Evolutionary conservation across 1,140 invertebrate genomes (phyloP), one percentile per base, ranked within the genome.

Genomic region (Chelonus insularis): DNA sequence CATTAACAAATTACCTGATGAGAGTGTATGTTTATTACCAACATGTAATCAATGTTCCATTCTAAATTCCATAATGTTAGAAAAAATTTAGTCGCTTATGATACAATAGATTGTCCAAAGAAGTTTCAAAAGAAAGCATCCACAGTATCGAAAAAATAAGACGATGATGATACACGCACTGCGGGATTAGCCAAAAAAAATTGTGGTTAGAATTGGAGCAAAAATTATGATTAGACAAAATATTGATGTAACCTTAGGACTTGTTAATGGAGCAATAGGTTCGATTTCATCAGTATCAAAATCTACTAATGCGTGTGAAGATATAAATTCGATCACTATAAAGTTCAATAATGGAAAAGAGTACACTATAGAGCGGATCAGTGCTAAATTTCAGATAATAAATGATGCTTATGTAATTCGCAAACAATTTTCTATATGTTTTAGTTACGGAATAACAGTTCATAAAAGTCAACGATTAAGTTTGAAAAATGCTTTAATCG

Each of bases 391-490:
- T 60, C 34, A 65, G 50, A 20, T 71, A 12, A 52, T 66, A 29
- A 48, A 61, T 52, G 55, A 51, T 57, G 62, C 60, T 2, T 69
- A 20, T 52, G 50, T 71, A 2, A 58, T 63, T 16, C 18, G 55
- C 41, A 61, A 62, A 57, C 59, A 60, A n/a, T 68, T 69, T 60
- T 41, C 64, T 8, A 37, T 68, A 23, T 39, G 36, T 29, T 25
- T 57, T 11, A 66, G 63, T 60, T 72, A 74, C 56, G 74, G 75
- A 5, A 66, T 77, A n/a, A 64, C 50, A 20, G 25, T 72, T 5
- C 37, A 39, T 14, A 39, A 39, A 4, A 76, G 73, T 48, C 77
- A 76, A 64, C 73, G 69, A 16, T 72, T 76, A 37, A 79, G 74
- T 39, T 39, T 39, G 2, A 39, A 39, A 11, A 39, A 16, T 69